A percentile compares a stretch with the other conserved stretches of the same genome.
Evolutionary conservation across 2,797 vertebrate genomes (phyloP).

Genomic region (Clarias platycephalus): DNA sequence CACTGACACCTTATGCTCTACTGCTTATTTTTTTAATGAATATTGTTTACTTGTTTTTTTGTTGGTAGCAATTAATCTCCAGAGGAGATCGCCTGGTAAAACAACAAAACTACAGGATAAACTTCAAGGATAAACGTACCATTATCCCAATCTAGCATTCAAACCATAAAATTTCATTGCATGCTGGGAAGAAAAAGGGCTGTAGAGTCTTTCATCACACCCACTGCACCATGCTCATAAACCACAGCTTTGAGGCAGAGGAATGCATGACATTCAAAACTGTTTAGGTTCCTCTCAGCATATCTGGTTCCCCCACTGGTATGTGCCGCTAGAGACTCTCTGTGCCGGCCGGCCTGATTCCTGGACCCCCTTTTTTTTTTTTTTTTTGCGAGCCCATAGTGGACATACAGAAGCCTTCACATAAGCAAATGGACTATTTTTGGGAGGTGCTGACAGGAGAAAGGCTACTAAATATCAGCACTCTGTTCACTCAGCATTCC

Average conservation of each 20-base stretch:
- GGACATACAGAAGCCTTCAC: slow-evolving; percentile 61
- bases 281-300: slow-evolving; percentile 49
- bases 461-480: slow-evolving; percentile 68
- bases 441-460: slow-evolving; percentile 61
- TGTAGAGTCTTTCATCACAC: slow-evolving; percentile 16
- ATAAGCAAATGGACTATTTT: slow-evolving; percentile 67
- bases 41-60: neutral
- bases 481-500: slow-evolving; percentile 61
- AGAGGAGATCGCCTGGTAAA: neutral
- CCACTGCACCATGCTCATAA: slow-evolving; percentile 16
- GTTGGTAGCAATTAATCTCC: neutral
- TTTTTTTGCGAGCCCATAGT: slow-evolving; percentile 15
- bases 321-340: slow-evolving; percentile 39
- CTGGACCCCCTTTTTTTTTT: neutral
- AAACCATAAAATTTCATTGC: slow-evolving; percentile 4
- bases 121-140: neutral
- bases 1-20: neutral
- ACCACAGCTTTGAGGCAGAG: slow-evolving; percentile 16
- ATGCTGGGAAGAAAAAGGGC: slow-evolving; percentile 3
- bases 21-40: neutral
- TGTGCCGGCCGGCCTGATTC: slow-evolving; percentile 30
- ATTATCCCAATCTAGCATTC: neutral
- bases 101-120: neutral
- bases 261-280: slow-evolving; percentile 47
- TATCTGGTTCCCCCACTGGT: slow-evolving; percentile 42